A percentile compares a stretch with the other conserved stretches of the same genome.
These are phyloP conservation scores for Onychostruthus taczanowskii DNA, from an alignment of 2,113 vertebrate genomes.

Conservation along the genomic window DNA sequence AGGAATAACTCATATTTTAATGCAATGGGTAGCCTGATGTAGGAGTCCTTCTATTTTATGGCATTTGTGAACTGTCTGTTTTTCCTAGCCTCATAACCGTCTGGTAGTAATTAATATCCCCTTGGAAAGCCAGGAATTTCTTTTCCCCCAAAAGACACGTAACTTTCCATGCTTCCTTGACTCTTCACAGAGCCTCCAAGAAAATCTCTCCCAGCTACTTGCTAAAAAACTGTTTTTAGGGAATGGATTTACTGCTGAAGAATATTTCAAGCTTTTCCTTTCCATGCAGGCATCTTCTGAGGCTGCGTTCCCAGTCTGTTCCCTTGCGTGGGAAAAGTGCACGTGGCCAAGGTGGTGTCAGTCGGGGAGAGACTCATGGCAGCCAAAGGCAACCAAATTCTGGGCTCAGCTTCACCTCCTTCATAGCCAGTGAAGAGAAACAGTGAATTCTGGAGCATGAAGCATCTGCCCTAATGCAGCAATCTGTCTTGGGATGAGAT, in stretches of 20 bases:
- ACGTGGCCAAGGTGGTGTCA: rapidly evolving
- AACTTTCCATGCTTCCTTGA: conserved; percentile 6
- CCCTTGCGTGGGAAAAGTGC: background rate
- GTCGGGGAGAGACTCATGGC: background rate
- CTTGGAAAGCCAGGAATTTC: conserved; percentile 10
- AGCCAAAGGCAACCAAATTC: background rate
- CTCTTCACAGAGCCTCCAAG: background rate
- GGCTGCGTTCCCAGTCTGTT: background rate
- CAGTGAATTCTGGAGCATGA: background rate
- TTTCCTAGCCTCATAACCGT: background rate
- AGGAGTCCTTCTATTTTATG: background rate
- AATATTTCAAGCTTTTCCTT: background rate
- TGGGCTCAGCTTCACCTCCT: background rate
- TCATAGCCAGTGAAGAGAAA: background rate
- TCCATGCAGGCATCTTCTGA: background rate
- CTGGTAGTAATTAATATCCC: conserved; percentile 27
- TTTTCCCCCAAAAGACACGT: background rate
- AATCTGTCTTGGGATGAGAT: background rate
- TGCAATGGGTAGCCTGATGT: background rate
- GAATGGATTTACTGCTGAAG: background rate
- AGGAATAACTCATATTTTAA: background rate
- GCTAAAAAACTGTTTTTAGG: background rate
- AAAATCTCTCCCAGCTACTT: conserved; percentile 29
- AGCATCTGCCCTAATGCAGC: background rate
- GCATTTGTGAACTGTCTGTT: background rate